A percentile compares a stretch with the other conserved stretches of the same genome.
These are phyloP conservation scores for Ormyrus pomaceus DNA, from an alignment of 2,888 invertebrate species.

Conservation along the genomic window DNA sequence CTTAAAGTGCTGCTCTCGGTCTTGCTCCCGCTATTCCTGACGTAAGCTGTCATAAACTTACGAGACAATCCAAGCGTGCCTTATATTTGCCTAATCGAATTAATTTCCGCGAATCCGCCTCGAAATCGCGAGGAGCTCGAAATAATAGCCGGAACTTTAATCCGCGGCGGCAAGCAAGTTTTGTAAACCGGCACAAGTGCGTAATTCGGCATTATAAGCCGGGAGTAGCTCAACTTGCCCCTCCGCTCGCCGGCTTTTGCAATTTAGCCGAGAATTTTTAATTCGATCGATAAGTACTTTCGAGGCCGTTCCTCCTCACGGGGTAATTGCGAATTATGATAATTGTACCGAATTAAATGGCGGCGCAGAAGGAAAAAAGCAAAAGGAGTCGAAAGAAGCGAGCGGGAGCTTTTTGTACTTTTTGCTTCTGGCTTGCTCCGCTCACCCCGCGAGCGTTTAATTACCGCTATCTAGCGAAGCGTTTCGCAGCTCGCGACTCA, in stretches of 20 bases:
- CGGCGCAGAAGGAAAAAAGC: slow-evolving; percentile 6
- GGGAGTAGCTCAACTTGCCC: background rate
- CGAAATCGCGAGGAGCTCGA: background rate
- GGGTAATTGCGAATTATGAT: slow-evolving; percentile 50
- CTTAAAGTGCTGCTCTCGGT: slow-evolving; percentile 61
- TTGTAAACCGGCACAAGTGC: slow-evolving; percentile 13
- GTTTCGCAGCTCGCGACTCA: slow-evolving; percentile 70
- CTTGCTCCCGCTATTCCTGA: background rate
- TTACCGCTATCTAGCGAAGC: slow-evolving; percentile 75
- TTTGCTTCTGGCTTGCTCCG: slow-evolving; percentile 54
- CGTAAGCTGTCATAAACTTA: slow-evolving; percentile 40
- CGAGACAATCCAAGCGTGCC: slow-evolving; percentile 21
- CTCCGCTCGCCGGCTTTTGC: background rate
- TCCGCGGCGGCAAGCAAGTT: slow-evolving; percentile 5
- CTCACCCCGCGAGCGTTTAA: slow-evolving; percentile 68
- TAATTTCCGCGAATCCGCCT: slow-evolving; percentile 24
- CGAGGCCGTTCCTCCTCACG: slow-evolving; percentile 11
- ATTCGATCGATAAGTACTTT: slow-evolving; percentile 43
- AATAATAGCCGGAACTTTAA: slow-evolving; percentile 7
- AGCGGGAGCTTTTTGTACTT: slow-evolving; percentile 33
- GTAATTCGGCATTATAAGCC: slow-evolving; percentile 13
- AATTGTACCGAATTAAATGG: slow-evolving; percentile 48
- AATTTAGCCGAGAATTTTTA: slow-evolving; percentile 34
- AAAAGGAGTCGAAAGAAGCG: slow-evolving; percentile 29
- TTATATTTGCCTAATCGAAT: slow-evolving; percentile 46